These are phyloP conservation scores for Eremobia ochroleuca DNA, from an alignment of 2,888 invertebrate genomes.

Conservation along the genomic window DNA sequence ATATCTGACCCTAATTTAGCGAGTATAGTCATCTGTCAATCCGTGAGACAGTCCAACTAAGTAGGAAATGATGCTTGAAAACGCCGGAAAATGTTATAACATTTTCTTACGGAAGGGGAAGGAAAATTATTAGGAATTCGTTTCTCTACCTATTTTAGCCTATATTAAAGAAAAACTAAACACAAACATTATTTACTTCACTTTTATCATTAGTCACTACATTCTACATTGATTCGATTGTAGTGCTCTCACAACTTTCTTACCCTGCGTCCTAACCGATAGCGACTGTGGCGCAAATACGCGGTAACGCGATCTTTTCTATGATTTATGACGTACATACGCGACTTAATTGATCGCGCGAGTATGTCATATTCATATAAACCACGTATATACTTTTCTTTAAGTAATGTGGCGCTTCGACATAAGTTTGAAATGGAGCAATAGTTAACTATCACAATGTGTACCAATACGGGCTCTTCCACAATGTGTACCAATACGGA, in stretches of 20 bases:
- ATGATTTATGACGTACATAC: not conserved
- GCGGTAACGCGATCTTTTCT: not conserved
- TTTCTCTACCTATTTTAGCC: not conserved
- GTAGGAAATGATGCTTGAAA: conserved; percentile 5
- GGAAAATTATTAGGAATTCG: not conserved
- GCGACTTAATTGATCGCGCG: not conserved
- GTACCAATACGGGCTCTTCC: no score
- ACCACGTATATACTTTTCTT: not conserved
- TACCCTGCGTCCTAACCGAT: not conserved
- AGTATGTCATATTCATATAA: not conserved
- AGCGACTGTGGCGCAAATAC: no score
- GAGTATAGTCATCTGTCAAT: conserved; percentile 11
- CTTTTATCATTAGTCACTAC: not conserved
- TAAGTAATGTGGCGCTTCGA: not conserved
- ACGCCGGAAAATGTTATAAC: not conserved
- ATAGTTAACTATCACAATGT: not conserved
- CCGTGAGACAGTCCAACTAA: conserved; percentile 1
- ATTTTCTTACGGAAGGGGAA: not conserved
- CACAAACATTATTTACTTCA: not conserved
- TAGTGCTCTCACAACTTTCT: not conserved
- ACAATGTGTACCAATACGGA: no score
- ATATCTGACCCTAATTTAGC: not conserved
- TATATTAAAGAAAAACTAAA: not conserved
- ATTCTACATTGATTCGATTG: not conserved
- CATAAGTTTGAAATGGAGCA: not conserved